Evolutionary conservation across 2,888 invertebrate genomes (phyloP).

Genomic region (Galeruca laticollis): DNA sequence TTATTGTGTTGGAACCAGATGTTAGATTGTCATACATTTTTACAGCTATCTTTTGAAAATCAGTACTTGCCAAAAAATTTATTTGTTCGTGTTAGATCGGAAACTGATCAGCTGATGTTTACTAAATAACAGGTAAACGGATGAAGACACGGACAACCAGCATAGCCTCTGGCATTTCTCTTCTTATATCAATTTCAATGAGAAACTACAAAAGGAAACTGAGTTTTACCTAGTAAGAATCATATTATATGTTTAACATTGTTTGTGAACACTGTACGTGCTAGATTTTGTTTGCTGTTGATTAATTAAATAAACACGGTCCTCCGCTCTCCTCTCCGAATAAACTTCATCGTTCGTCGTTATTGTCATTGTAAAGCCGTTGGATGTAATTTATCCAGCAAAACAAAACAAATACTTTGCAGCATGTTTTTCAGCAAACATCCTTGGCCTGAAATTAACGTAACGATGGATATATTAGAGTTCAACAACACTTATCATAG

Average conservation of each 20-base stretch:
- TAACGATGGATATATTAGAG: slow-evolving; percentile 42
- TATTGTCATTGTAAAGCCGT: slow-evolving; percentile 34
- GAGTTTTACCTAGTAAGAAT: too few species aligned
- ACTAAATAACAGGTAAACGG: too few species aligned
- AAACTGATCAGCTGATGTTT: too few species aligned
- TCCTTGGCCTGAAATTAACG: slow-evolving; percentile 47
- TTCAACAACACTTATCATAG: slow-evolving; percentile 43
- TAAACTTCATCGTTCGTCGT: slow-evolving; percentile 20
- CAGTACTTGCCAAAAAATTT: too few species aligned
- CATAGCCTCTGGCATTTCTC: background rate
- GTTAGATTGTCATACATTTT: too few species aligned
- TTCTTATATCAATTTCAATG: background rate
- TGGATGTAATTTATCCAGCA: slow-evolving; percentile 33
- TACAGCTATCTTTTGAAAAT: too few species aligned
- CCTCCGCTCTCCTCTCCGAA: background rate
- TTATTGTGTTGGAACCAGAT: too few species aligned
- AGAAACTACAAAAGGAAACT: too few species aligned
- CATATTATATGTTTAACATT: background rate
- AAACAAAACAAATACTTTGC: slow-evolving; percentile 42
- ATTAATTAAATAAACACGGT: slow-evolving; percentile 17
- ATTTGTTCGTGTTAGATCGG: too few species aligned
- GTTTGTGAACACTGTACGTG: background rate
- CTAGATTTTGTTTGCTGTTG: slow-evolving; percentile 3
- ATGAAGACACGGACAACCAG: too few species aligned
- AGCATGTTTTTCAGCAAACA: slow-evolving; percentile 37